Conservation (phyloP, 2,797 vertebrate genomes). For the Smutsia gigantea region DNA sequence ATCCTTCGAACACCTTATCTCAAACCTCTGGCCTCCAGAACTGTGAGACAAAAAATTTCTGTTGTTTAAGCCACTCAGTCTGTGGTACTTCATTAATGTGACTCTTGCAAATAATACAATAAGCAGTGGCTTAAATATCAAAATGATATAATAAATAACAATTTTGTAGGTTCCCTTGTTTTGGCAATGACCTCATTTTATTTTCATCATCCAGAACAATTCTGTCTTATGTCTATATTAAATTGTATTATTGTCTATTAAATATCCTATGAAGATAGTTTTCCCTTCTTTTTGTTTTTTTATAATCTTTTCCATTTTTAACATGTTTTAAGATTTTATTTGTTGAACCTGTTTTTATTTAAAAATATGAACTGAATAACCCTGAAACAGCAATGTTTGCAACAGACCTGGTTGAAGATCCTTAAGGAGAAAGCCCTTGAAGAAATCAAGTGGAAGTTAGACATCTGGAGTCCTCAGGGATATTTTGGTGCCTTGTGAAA, state of each 20-base stretch:
- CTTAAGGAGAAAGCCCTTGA: conserved; percentile 61
- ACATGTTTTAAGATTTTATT: neutral
- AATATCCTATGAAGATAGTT: neutral
- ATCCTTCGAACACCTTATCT: neutral
- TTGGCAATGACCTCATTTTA: neutral
- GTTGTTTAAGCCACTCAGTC: neutral
- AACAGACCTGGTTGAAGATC: neutral
- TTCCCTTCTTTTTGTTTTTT: neutral
- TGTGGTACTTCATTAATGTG: neutral
- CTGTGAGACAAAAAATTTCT: neutral
- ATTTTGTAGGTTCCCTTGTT: neutral
- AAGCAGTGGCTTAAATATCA: neutral
- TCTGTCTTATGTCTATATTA: neutral
- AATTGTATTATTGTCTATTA: neutral
- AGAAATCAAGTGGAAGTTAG: conserved; percentile 47
- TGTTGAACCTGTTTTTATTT: conserved; percentile 50
- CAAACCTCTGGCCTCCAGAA: neutral
- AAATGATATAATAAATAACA: neutral
- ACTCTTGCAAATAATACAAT: neutral
- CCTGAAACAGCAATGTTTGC: neutral
- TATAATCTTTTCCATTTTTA: neutral
- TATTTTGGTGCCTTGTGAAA: conserved; percentile 51
- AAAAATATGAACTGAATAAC: conserved; percentile 50
- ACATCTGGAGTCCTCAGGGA: conserved; percentile 59
- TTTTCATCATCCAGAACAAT: neutral